Percentiles rank a stretch among this genome's conserved stretches.
phyloP scores from a whole-genome alignment of 2,888 invertebrate genomes.

The Chrysodeixis includens region DNA sequence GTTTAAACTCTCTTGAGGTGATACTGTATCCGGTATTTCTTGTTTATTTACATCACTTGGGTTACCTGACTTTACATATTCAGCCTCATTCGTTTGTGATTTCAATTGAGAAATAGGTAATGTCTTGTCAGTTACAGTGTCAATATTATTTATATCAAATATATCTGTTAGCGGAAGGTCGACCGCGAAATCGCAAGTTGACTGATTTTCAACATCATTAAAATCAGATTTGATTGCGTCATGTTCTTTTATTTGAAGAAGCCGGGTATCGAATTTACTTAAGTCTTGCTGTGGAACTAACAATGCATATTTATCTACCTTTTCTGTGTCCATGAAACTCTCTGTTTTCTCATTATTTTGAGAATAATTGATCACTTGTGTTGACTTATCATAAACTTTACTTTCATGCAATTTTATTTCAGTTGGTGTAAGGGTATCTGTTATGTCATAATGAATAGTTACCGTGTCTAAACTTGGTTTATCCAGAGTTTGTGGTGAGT shows the following conservation, averaged over 20 bases:
- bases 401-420: neutral
- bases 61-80: conserved; percentile 38
- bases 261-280: neutral
- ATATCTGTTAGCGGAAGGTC: neutral
- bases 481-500: neutral
- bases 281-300: neutral
- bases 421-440: conserved; percentile 2
- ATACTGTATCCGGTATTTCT: neutral
- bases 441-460: neutral
- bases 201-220: neutral
- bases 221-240: neutral
- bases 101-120: neutral
- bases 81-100: neutral
- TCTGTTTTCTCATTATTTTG: neutral
- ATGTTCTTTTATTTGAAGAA: neutral
- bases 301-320: neutral
- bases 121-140: neutral
- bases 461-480: neutral
- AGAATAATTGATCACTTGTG: neutral
- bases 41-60: neutral
- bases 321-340: too few relatives aligned
- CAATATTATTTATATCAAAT: neutral
- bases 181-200: neutral
- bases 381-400: neutral
- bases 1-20: neutral